Evolutionary conservation across 2,888 invertebrate genomes (phyloP).

Genomic region (Tuta absoluta): DNA sequence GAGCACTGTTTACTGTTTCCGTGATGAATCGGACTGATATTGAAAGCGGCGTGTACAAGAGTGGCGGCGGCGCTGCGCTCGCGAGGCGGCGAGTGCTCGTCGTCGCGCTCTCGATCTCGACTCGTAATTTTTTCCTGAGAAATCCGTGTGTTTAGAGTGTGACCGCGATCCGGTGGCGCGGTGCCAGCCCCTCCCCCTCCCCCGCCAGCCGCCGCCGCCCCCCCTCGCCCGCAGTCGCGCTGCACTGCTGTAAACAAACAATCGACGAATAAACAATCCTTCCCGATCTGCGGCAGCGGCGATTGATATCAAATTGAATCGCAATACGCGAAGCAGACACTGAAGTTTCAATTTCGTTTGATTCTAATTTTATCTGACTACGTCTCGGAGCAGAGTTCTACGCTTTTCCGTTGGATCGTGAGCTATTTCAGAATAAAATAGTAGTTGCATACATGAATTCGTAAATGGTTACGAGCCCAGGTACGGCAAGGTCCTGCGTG

Average conservation of each 20-base stretch:
- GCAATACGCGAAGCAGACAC: not conserved
- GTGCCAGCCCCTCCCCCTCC: constrained; percentile 47
- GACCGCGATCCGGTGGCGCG: constrained; percentile 64
- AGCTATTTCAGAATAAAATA: not conserved
- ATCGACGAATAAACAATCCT: constrained; percentile 28
- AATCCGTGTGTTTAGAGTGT: constrained; percentile 66
- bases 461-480: no score
- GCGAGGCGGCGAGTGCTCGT: constrained; percentile 76
- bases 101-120: constrained; percentile 55
- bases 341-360: not conserved
- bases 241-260: constrained; percentile 43
- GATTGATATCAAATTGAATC: not conserved
- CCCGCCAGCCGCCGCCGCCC: constrained; percentile 33
- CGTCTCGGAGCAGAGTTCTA: not conserved
- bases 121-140: constrained; percentile 62
- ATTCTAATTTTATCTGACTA: not conserved
- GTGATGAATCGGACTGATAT: not conserved
- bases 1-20: not conserved
- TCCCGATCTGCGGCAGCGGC: not conserved
- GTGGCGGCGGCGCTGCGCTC: constrained; percentile 69
- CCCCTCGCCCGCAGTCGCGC: constrained; percentile 30
- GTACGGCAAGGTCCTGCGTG: no score
- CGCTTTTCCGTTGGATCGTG: not conserved
- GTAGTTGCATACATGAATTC: no score
- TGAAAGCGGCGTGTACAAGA: not conserved